Percentiles rank a stretch among this genome's conserved stretches.
These are phyloP conservation scores for Trissolcus japonicus DNA, from an alignment of 2,888 invertebrate genomes.

Conservation along the genomic window DNA sequence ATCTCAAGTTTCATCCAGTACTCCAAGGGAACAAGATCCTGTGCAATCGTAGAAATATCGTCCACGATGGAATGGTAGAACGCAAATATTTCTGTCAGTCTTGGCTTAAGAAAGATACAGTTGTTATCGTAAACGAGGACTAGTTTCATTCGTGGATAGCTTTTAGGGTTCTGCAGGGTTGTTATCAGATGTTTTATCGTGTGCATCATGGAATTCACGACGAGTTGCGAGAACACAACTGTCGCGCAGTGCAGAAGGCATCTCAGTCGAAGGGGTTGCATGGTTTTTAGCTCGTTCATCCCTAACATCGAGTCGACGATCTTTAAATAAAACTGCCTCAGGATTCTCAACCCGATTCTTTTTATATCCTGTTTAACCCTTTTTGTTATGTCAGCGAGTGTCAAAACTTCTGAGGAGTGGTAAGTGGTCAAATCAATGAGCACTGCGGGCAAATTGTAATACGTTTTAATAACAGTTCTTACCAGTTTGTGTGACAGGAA, in stretches of 20 bases:
- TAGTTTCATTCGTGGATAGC: slow-evolving; percentile 81
- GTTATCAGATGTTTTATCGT: slow-evolving; percentile 82
- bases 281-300: slow-evolving; percentile 60
- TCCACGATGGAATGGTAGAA: slow-evolving; percentile 80
- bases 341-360: slow-evolving; percentile 72
- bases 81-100: slow-evolving; percentile 78
- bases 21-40: slow-evolving; percentile 80
- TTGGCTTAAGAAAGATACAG: slow-evolving; percentile 78
- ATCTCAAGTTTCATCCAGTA: slow-evolving; percentile 75
- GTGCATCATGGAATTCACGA: slow-evolving; percentile 82
- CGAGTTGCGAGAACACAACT: slow-evolving; percentile 79
- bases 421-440: slow-evolving; percentile 72
- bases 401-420: slow-evolving; percentile 57
- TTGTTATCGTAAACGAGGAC: slow-evolving; percentile 78
- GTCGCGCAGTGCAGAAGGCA: slow-evolving; percentile 75
- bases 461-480: slow-evolving; percentile 62
- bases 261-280: slow-evolving; percentile 66
- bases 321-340: slow-evolving; percentile 76
- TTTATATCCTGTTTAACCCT: slow-evolving; percentile 70
- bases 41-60: slow-evolving; percentile 79
- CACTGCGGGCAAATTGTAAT: slow-evolving; percentile 74
- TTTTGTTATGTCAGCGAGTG: slow-evolving; percentile 66
- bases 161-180: slow-evolving; percentile 77
- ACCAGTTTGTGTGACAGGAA: slow-evolving; percentile 66
- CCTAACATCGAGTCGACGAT: slow-evolving; percentile 70